phyloP scores from a whole-genome alignment of 2,797 vertebrate genomes.

The Malurus leucopterus region DNA sequence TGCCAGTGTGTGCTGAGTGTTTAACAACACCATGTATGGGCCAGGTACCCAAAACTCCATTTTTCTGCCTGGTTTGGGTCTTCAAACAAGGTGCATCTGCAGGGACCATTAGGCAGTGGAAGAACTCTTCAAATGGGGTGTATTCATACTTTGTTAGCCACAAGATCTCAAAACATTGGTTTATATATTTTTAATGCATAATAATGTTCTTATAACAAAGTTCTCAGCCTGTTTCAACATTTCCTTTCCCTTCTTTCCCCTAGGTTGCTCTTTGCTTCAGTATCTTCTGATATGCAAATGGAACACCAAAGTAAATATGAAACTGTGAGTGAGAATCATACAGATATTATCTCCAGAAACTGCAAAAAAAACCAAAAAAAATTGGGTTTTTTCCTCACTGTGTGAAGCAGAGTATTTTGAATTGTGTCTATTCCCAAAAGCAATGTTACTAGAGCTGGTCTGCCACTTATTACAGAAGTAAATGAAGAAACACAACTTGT shows the following conservation, averaged over 20 bases:
- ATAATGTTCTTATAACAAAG: not conserved
- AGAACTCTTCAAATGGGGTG: not conserved
- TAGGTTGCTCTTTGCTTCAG: not conserved
- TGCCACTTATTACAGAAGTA: slow-evolving; percentile 14
- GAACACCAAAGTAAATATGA: not conserved
- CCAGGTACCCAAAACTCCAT: not conserved
- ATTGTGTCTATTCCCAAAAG: not conserved
- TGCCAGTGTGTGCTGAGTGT: not conserved
- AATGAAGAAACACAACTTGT: not conserved
- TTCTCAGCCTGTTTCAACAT: not conserved
- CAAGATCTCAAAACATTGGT: not conserved
- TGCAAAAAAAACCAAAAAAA: not conserved
- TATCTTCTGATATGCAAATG: not conserved
- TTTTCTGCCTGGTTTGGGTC: not conserved
- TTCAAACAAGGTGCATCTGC: not conserved
- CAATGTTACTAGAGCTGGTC: not conserved
- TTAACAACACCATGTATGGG: not conserved
- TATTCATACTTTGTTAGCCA: not conserved
- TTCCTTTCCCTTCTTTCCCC: not conserved
- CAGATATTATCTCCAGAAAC: not conserved
- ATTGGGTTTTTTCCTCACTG: not conserved
- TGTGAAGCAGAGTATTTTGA: not conserved
- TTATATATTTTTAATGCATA: not conserved
- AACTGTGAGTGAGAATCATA: not conserved
- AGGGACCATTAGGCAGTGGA: not conserved